These are phyloP conservation scores for Pogonocherus hispidulus DNA, from an alignment of 2,888 invertebrate genomes.

Conservation along the genomic window DNA sequence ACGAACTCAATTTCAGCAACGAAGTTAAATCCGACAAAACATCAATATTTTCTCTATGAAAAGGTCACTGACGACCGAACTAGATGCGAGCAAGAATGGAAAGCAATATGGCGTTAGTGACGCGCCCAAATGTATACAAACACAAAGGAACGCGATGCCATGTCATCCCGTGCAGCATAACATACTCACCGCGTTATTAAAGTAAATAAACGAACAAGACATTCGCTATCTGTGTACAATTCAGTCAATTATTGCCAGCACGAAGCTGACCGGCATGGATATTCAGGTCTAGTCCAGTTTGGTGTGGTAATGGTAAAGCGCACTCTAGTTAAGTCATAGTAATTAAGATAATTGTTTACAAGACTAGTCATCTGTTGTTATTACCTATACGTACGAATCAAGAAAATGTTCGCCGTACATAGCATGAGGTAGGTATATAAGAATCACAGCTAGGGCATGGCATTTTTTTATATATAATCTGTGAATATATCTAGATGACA, in stretches of 20 bases:
- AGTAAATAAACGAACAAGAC: not conserved
- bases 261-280: not conserved
- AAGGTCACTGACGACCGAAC: not conserved
- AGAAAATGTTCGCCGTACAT: no score
- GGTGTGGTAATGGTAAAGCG: not conserved
- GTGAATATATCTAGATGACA: no score
- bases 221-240: not conserved
- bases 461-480: no score
- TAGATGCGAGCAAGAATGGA: not conserved
- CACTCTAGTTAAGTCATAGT: not conserved
- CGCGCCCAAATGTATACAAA: not conserved
- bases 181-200: not conserved
- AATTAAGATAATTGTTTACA: not conserved
- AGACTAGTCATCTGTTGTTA: not conserved
- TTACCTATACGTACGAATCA: not conserved
- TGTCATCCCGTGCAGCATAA: not conserved
- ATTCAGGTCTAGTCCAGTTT: slow-evolving; percentile 27
- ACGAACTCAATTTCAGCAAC: not conserved
- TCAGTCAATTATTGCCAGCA: not conserved
- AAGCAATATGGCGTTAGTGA: not conserved
- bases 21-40: not conserved
- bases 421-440: no score
- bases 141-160: not conserved
- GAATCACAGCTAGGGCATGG: no score
- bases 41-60: not conserved